Conservation (phyloP, 2,888 invertebrate genomes). For the Aquatica leii region DNA sequence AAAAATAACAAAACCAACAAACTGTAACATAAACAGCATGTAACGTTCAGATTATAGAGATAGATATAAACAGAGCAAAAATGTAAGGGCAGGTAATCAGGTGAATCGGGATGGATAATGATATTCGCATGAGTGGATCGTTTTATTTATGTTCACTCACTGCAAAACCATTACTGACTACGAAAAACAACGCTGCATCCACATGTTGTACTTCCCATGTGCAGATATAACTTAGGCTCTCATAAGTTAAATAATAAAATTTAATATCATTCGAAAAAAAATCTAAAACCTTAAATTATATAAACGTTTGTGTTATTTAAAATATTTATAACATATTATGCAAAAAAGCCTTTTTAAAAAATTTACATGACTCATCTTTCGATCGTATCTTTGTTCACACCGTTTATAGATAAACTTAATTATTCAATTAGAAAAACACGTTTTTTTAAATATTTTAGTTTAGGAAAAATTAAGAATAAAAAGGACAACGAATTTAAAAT, state of each 20-base stretch:
- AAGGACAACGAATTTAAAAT: too few species aligned
- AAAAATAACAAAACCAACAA: conserved; percentile 18
- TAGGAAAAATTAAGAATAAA: too few species aligned
- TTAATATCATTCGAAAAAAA: too few species aligned
- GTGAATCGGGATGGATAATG: conserved; percentile 36
- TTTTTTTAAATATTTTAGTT: too few species aligned
- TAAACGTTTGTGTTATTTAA: not conserved
- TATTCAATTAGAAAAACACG: too few species aligned
- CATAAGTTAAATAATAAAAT: too few species aligned
- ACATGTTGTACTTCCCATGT: conserved; percentile 32
- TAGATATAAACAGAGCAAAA: conserved; percentile 34
- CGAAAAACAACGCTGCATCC: conserved; percentile 34
- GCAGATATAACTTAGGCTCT: conserved; percentile 11
- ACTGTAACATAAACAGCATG: conserved; percentile 31
- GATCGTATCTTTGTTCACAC: too few species aligned
- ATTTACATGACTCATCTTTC: too few species aligned
- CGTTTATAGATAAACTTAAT: too few species aligned
- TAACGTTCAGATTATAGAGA: conserved; percentile 32
- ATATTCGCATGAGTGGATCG: conserved; percentile 37
- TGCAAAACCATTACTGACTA: conserved; percentile 30
- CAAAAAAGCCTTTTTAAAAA: too few species aligned
- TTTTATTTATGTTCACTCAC: conserved; percentile 36
- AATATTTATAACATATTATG: not conserved
- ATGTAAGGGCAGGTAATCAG: conserved; percentile 38
- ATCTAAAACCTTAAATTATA: too few species aligned